A percentile compares a stretch with the other conserved stretches of the same genome.
Evolutionary conservation across 2,888 invertebrate species (phyloP).

Genomic region (Cryptus viduatorius): DNA sequence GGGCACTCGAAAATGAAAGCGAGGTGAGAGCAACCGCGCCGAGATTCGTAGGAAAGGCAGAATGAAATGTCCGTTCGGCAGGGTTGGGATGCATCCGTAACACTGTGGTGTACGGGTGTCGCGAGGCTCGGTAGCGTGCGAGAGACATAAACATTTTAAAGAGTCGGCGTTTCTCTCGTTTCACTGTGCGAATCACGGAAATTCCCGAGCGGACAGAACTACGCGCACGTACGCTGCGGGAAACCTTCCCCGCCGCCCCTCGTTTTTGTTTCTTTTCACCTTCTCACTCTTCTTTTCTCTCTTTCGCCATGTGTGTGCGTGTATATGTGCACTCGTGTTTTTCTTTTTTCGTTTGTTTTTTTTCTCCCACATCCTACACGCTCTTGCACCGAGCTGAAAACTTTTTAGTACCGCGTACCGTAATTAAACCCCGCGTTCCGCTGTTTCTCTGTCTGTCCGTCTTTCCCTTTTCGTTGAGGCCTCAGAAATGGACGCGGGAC

Average conservation of each 20-base stretch:
- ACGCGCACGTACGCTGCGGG: constrained; percentile 60
- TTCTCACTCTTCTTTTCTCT: constrained; percentile 39
- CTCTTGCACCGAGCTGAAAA: constrained; percentile 71
- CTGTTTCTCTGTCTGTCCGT: constrained; percentile 82
- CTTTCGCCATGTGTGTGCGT: constrained; percentile 40
- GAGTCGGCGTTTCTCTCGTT: constrained; percentile 74
- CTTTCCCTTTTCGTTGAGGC: constrained; percentile 70
- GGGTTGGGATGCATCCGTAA: constrained; percentile 42
- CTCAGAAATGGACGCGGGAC: constrained; percentile 52
- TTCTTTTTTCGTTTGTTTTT: constrained; percentile 29
- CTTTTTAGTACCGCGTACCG: constrained; percentile 80
- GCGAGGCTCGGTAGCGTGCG: constrained; percentile 70
- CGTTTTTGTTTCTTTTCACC: constrained; percentile 64
- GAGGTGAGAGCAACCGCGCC: constrained; percentile 45
- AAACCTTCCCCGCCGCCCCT: constrained; percentile 50
- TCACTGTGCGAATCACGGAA: constrained; percentile 70
- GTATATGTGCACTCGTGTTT: constrained; percentile 21
- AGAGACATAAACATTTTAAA: constrained; percentile 79
- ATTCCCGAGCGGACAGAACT: constrained; percentile 64
- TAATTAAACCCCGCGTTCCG: constrained; percentile 82
- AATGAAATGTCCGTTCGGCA: constrained; percentile 56
- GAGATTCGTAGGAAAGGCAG: constrained; percentile 30
- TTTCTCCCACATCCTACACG: constrained; percentile 51
- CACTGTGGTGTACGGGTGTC: constrained; percentile 55
- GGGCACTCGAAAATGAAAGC: constrained; percentile 67